Evolutionary conservation across 2,113 vertebrate genomes (phyloP).

Genomic region (Brachypteracias leptosomus): DNA sequence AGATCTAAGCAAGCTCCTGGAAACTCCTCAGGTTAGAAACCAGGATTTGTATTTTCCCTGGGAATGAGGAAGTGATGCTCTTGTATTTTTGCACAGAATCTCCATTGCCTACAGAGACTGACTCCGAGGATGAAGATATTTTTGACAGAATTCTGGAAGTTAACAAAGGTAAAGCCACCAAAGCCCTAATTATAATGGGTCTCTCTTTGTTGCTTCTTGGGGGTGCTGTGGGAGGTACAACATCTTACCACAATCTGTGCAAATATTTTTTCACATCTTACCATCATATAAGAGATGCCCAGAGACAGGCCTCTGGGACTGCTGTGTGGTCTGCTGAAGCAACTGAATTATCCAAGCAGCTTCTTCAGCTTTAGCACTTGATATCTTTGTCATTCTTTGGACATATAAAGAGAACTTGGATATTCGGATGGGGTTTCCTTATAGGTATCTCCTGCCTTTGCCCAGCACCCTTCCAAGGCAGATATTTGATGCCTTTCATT

Average conservation of each 20-base stretch:
- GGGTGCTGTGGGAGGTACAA: not conserved
- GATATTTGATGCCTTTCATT: not conserved
- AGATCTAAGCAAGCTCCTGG: not conserved
- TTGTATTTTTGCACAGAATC: constrained; percentile 39
- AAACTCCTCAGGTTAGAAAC: not conserved
- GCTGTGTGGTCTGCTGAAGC: not conserved
- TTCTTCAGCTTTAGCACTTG: not conserved
- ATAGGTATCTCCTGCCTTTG: not conserved
- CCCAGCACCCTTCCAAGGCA: not conserved
- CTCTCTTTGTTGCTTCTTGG: not conserved
- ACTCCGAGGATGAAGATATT: not conserved
- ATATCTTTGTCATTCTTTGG: not conserved
- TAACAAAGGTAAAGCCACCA: constrained; percentile 46
- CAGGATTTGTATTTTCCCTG: not conserved
- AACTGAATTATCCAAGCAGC: not conserved
- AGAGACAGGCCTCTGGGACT: not conserved
- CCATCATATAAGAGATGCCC: not conserved
- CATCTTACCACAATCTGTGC: not conserved
- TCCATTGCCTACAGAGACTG: not conserved
- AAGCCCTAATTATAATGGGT: not conserved
- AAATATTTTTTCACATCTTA: not conserved
- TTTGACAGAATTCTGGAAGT: constrained; percentile 51
- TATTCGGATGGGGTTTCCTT: not conserved
- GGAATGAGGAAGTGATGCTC: not conserved
- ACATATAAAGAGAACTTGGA: not conserved